phyloP scores from a whole-genome alignment of 2,888 invertebrate species.

The Lepidocyrtoides sp. region DNA sequence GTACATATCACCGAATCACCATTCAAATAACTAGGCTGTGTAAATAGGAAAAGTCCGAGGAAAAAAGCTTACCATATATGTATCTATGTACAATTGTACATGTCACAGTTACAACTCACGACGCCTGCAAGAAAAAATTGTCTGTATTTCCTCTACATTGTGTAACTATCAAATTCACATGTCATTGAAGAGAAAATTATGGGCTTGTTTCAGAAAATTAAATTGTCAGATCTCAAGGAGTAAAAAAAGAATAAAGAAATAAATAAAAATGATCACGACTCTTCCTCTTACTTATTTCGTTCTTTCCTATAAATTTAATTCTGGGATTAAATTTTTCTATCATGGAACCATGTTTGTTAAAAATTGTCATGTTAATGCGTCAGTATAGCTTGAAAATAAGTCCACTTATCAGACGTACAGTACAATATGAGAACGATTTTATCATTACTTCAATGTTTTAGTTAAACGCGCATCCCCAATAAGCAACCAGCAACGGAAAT shows the following conservation, averaged over 20 bases:
- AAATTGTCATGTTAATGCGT: too few relatives aligned
- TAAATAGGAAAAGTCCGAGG: background rate
- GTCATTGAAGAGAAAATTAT: slow-evolving; percentile 6
- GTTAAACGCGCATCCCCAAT: too few relatives aligned
- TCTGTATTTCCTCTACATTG: background rate
- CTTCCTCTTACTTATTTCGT: background rate
- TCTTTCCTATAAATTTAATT: too few relatives aligned
- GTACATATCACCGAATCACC: background rate
- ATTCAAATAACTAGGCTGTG: background rate
- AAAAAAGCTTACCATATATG: background rate
- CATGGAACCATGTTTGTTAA: too few relatives aligned
- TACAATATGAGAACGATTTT: too few relatives aligned
- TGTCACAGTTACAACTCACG: background rate
- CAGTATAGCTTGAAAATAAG: too few relatives aligned
- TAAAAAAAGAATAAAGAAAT: background rate
- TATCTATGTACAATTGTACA: background rate
- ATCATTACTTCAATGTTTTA: too few relatives aligned
- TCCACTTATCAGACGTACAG: too few relatives aligned
- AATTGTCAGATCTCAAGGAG: background rate
- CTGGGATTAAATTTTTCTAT: too few relatives aligned
- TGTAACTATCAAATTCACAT: background rate
- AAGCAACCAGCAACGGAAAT: too few relatives aligned
- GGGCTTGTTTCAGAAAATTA: background rate
- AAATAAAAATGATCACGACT: background rate
- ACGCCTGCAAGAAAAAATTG: background rate